A percentile compares a stretch with the other conserved stretches of the same genome.
phyloP scores from a whole-genome alignment of 2,113 vertebrate genomes.

The Gasterosteus nipponicus region DNA sequence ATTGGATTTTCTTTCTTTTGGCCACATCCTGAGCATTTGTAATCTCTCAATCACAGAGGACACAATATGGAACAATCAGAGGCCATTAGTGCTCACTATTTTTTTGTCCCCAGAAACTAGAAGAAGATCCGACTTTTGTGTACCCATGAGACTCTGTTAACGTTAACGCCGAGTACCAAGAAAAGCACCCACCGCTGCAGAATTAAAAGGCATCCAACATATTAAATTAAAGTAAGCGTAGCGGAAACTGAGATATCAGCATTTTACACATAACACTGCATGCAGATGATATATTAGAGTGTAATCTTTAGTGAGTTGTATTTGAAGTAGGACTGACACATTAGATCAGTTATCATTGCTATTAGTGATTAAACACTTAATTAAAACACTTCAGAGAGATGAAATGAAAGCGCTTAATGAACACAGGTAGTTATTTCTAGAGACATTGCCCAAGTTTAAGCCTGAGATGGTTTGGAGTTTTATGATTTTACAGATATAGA shows the following conservation, averaged over 20 bases:
- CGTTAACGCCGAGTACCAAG: neutral
- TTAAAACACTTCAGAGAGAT: neutral
- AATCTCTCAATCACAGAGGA: neutral
- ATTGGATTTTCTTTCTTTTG: neutral
- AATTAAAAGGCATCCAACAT: neutral
- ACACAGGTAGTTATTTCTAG: neutral
- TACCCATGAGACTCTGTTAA: neutral
- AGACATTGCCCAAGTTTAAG: neutral
- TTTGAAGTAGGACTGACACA: neutral
- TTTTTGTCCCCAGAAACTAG: neutral
- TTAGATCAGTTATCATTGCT: neutral
- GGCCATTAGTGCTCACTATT: neutral
- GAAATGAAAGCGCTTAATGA: neutral
- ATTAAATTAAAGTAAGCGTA: neutral
- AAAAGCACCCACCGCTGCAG: neutral
- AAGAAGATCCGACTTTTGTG: neutral
- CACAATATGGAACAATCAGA: neutral
- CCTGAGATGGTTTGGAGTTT: too few species aligned
- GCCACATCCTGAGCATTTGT: neutral
- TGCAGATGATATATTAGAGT: neutral
- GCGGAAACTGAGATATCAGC: neutral
- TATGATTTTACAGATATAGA: neutral
- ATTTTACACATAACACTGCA: neutral
- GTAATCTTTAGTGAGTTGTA: neutral
- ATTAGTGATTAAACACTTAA: neutral